Conservation (phyloP, 2,797 vertebrate genomes). For the Allobates femoralis region DNA sequence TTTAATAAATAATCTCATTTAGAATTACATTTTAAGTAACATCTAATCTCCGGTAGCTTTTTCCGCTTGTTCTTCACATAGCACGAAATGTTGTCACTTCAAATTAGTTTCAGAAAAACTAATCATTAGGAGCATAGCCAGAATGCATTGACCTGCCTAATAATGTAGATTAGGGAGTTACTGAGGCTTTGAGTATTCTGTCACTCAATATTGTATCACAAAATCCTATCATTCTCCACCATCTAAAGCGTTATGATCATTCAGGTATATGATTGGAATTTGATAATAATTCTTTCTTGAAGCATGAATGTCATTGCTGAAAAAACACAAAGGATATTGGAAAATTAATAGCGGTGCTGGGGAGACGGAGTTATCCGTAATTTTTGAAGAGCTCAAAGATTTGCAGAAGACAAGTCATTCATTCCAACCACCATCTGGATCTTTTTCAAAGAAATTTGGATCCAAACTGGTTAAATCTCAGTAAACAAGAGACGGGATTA, state of each 20-base stretch:
- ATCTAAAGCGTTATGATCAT: slow-evolving; percentile 59
- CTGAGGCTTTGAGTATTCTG: slow-evolving; percentile 65
- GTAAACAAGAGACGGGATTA: not conserved
- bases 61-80: slow-evolving; percentile 26
- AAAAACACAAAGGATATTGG: slow-evolving; percentile 62
- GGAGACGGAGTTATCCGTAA: slow-evolving; percentile 41
- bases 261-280: slow-evolving; percentile 64
- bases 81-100: slow-evolving; percentile 45
- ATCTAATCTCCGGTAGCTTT: slow-evolving; percentile 37
- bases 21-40: slow-evolving; percentile 38
- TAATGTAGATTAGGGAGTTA: slow-evolving; percentile 41
- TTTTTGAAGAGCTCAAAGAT: slow-evolving; percentile 36
- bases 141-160: slow-evolving; percentile 64
- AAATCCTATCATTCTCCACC: slow-evolving; percentile 59
- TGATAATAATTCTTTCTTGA: slow-evolving; percentile 61
- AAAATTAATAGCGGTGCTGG: slow-evolving; percentile 56
- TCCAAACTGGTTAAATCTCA: not conserved
- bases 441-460: not conserved
- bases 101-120: slow-evolving; percentile 58
- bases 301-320: slow-evolving; percentile 62
- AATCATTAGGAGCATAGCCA: slow-evolving; percentile 53
- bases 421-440: not conserved
- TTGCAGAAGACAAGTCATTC: slow-evolving; percentile 20
- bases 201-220: slow-evolving; percentile 62
- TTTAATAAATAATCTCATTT: slow-evolving; percentile 39